Base-by-base conservation (phyloP, 92 coral and sea anemone genomes). In the Phenganax stokvisi region DNA sequence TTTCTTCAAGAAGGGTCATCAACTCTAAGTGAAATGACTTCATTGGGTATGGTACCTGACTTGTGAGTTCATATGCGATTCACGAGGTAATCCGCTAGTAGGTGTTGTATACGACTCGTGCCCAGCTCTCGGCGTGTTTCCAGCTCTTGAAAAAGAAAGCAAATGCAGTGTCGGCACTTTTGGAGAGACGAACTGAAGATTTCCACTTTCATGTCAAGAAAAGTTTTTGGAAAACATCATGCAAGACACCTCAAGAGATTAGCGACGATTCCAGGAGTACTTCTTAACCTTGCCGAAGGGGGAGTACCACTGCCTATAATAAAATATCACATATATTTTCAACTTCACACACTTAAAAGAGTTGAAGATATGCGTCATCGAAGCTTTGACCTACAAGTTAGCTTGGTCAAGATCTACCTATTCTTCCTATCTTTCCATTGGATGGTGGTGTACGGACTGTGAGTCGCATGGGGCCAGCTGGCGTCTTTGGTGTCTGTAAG, bases 401-500 rank as follows among this genome's bases (percentile, higher is more conserved):
- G 12, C 7, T 71, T 73, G 59, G 29, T 52, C 9, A 2, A 27
- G 8, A 10, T 17, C 10, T 31, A 79, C 83, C 83, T 79, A 79
- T 79, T 79, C 83, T 63, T 79, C 99, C 99, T 86, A 96, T 89
- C 88, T 88, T 87, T 61, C 99, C 99, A 63, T 96, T 96, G 51
- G 90, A 92, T 12, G 99, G 99, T 56, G 99, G 99, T 17, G 99
- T 92, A 55, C 99, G 88, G 10, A 96, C 91, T 57, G 93, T 85
- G 20, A 96, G 76, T 68, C 99, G 83, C 10, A 93, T 59, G 0
- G 99, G 99, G 6, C 99, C 99, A 29, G 94, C 89, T 11, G 92
- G 96, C 10, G 97, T 87, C 77, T 92, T 90, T 27, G 93, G 90
- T n/a, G 85, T 72, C 82, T 92, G 97, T 28, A 87, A 76, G 90